Base-by-base conservation (phyloP, 2,797 vertebrate genomes). In the Thunnus albacares region DNA sequence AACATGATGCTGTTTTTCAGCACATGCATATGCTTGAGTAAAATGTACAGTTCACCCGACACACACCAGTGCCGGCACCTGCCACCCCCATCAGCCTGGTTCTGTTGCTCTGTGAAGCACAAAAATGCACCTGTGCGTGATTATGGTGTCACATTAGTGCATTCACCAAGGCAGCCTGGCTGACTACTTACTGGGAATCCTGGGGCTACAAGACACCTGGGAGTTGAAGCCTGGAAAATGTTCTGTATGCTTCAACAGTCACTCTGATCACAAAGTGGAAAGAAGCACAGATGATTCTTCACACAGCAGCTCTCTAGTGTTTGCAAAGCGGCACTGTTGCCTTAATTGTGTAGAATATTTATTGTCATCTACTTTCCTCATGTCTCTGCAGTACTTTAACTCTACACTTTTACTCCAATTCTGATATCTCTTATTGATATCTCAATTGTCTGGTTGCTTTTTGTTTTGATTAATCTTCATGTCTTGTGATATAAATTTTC, bases 81-180 rank as follows among this genome's bases (percentile, higher is more conserved):
- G 87, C 86, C 67, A 18, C 75, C 71, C 69, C 57, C 68, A 77
- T 43, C 82, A 81, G 81, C 79, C 83, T 20, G 24, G 35, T 80
- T 79, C 84, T 81, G 87, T 71, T 87, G 84, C 89, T 90, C 89
- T 75, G 75, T 86, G 83, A 90, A 90, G 86, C 91, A 84, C 85
- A 89, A 41, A 83, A 84, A 89, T 90, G 80, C 88, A 93, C 92
- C 94, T 94, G 93, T 76, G 85, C 56, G 81, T 89, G 90, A 94
- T 94, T 92, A 90, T 90, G 85, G 85, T 90, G 91, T 94, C 90
- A 92, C 90, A 93, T 90, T 90, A 89, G 87, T 90, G 90, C 91
- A 87, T 91, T 92, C 91, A 90, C 81, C 73, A 88, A 87, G 79
- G 72, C 82, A 79, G 84, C 61, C 75, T 43, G 77, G 81, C 81